These are phyloP conservation scores for Macrophya alboannulata DNA, from an alignment of 2,888 invertebrate genomes.

Conservation along the genomic window DNA sequence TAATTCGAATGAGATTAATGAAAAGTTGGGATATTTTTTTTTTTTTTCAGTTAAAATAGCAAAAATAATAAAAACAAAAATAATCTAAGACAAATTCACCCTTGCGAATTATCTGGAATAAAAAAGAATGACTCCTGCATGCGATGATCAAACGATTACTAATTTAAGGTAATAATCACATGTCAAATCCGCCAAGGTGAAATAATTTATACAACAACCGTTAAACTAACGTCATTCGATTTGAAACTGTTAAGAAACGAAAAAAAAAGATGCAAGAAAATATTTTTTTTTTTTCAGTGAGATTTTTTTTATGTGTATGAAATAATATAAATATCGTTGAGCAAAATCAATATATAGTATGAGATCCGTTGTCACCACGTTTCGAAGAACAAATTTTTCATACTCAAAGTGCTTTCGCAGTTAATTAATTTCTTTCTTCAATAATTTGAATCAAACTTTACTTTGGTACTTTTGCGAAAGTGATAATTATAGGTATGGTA, in stretches of 20 bases:
- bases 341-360: slow-evolving; percentile 63
- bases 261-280: slow-evolving; percentile 2
- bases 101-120: slow-evolving; percentile 27
- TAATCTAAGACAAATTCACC: not conserved
- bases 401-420: not conserved
- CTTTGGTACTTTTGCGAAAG: slow-evolving; percentile 33
- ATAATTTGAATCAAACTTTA: slow-evolving; percentile 11
- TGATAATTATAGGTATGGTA: not conserved
- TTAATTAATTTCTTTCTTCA: not conserved
- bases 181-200: slow-evolving; percentile 16
- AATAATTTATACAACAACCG: not conserved
- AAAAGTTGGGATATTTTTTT: slow-evolving; percentile 1
- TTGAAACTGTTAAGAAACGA: slow-evolving; percentile 4
- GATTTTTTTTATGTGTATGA: not conserved
- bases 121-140: slow-evolving; percentile 13
- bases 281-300: not conserved
- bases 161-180: not conserved
- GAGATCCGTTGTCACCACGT: slow-evolving; percentile 31
- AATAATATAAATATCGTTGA: slow-evolving; percentile 71
- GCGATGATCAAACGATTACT: slow-evolving; percentile 13
- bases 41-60: not conserved
- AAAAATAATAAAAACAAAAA: not conserved
- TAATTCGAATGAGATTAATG: slow-evolving; percentile 15
- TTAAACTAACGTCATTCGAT: slow-evolving; percentile 20
- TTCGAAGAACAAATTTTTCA: slow-evolving; percentile 47